Evolutionary conservation across 2,113 vertebrate species (phyloP).

Genomic region (Oriolus oriolus): DNA sequence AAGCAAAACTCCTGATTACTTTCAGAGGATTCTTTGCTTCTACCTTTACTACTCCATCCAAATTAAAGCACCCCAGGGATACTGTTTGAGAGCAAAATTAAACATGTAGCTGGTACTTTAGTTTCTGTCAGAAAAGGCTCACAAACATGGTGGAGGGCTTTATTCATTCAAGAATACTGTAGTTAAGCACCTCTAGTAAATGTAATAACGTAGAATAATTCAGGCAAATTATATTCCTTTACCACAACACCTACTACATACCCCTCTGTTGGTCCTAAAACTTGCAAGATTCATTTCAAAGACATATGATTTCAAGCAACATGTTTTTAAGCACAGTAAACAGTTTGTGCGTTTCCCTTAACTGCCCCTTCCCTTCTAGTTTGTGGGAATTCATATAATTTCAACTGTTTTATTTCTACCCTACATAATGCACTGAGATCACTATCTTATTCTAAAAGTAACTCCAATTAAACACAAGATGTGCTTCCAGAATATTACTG

Average conservation of each 20-base stretch:
- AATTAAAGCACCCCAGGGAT: neutral
- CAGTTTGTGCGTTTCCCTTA: neutral
- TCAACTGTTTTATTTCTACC: slow-evolving; percentile 45
- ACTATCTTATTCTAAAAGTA: slow-evolving; percentile 22
- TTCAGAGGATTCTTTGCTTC: neutral
- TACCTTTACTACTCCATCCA: neutral
- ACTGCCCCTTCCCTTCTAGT: neutral
- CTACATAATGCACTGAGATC: slow-evolving; percentile 8
- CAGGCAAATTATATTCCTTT: neutral
- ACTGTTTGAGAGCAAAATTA: neutral
- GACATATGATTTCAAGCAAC: neutral
- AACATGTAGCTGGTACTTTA: neutral
- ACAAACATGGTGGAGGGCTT: neutral
- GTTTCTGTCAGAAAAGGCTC: neutral
- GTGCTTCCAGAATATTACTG: neutral
- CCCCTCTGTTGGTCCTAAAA: neutral
- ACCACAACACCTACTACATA: neutral
- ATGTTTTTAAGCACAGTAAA: neutral
- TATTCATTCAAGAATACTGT: neutral
- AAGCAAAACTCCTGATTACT: neutral
- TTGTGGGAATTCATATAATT: slow-evolving; percentile 15
- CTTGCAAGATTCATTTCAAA: neutral
- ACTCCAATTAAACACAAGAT: neutral
- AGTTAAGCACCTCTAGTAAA: neutral
- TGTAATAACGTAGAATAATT: neutral